Percentiles rank a stretch among this genome's conserved stretches.
phyloP scores from a whole-genome alignment of 2,888 invertebrate genomes.

The Gastrophysa polygoni region DNA sequence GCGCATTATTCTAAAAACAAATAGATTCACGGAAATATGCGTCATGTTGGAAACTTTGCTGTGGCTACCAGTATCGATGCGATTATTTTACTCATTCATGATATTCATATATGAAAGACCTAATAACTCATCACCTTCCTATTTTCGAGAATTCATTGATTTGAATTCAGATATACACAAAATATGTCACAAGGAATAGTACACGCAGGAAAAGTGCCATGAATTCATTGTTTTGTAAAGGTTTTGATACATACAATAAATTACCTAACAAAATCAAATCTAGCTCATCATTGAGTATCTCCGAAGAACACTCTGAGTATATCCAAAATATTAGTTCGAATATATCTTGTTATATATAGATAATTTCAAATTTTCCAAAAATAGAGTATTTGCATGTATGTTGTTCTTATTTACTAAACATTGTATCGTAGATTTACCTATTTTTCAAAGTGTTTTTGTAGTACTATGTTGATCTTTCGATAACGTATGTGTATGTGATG shows the following conservation, averaged over 20 bases:
- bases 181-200: not conserved
- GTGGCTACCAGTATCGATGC: not conserved
- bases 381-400: not conserved
- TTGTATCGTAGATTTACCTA: not conserved
- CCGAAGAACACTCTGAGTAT: not conserved
- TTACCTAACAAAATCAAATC: not conserved
- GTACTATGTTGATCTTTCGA: too few species aligned
- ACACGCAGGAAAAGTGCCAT: not conserved
- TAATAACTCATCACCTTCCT: not conserved
- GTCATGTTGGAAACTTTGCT: not conserved
- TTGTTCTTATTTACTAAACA: not conserved
- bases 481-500: too few species aligned
- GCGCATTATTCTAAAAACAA: not conserved
- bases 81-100: not conserved
- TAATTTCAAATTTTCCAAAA: too few species aligned
- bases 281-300: not conserved
- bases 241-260: too few species aligned
- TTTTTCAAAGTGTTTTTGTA: not conserved
- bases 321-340: not conserved
- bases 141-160: too few species aligned
- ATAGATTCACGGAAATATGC: not conserved
- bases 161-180: not conserved
- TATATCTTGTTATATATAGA: not conserved
- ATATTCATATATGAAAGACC: not conserved
- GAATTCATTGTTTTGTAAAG: too few species aligned